Conservation (phyloP, 1,140 invertebrate genomes). For the Nasonia vitripennis region DNA sequence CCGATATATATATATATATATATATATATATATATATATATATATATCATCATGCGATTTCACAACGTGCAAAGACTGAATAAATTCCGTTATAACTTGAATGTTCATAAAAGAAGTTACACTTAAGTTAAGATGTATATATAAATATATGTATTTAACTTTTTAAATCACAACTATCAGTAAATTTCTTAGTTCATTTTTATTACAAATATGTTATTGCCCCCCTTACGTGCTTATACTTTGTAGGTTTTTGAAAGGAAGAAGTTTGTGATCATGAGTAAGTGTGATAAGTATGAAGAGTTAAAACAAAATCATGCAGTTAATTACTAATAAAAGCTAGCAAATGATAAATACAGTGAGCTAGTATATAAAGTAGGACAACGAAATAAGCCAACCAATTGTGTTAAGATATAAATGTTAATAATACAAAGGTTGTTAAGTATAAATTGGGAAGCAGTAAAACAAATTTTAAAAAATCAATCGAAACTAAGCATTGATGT, state of each 20-base stretch:
- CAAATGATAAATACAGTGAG: not conserved
- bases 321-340: not conserved
- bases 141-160: constrained; percentile 7
- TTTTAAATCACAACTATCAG: constrained; percentile 49
- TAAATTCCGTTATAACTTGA: constrained; percentile 27
- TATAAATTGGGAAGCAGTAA: not conserved
- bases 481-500: constrained; percentile 59
- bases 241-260: not conserved
- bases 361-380: not conserved
- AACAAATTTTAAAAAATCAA: not conserved
- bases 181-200: constrained; percentile 23
- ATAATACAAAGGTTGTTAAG: not conserved
- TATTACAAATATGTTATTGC: constrained; percentile 10
- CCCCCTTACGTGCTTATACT: constrained; percentile 34
- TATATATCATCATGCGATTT: constrained; percentile 42
- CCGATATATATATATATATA: constrained; percentile 1
- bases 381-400: not conserved
- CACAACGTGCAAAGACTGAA: constrained; percentile 49
- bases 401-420: not conserved
- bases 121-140: constrained; percentile 20
- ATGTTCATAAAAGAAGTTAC: constrained; percentile 12
- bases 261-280: constrained; percentile 29
- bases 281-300: constrained; percentile 21
- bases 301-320: constrained; percentile 61
- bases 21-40: not conserved